A percentile compares a stretch with the other conserved stretches of the same genome.
These are phyloP conservation scores for Sinosuthora webbiana DNA, from an alignment of 2,113 vertebrate genomes.

Conservation along the genomic window DNA sequence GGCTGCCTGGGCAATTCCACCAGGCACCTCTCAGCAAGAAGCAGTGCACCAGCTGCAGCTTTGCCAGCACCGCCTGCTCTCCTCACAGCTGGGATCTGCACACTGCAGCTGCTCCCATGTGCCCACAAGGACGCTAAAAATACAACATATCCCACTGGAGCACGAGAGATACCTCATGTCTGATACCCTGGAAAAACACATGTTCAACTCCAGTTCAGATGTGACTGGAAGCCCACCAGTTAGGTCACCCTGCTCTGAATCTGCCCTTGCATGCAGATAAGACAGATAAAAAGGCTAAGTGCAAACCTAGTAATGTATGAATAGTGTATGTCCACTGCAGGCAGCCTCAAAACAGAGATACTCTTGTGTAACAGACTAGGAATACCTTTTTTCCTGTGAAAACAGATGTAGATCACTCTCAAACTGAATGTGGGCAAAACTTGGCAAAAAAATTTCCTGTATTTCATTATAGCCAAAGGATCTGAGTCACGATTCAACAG, in stretches of 20 bases:
- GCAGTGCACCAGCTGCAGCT: not conserved
- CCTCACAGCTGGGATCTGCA: not conserved
- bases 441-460: not conserved
- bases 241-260: not conserved
- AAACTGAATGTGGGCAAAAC: not conserved
- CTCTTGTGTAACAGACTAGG: not conserved
- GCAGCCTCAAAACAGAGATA: not conserved
- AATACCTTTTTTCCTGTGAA: not conserved
- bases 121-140: not conserved
- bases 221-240: not conserved
- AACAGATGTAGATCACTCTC: not conserved
- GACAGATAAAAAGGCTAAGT: not conserved
- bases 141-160: not conserved
- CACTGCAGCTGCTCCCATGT: not conserved
- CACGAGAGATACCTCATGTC: not conserved
- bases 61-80: not conserved
- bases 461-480: not conserved
- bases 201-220: not conserved
- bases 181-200: not conserved
- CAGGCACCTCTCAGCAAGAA: not conserved
- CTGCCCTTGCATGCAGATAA: not conserved
- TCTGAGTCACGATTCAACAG: not conserved
- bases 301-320: not conserved
- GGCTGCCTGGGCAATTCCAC: not conserved
- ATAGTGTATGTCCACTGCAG: not conserved